Conservation (phyloP, 2,888 invertebrate species). For the Eutolmus rufibarbis region DNA sequence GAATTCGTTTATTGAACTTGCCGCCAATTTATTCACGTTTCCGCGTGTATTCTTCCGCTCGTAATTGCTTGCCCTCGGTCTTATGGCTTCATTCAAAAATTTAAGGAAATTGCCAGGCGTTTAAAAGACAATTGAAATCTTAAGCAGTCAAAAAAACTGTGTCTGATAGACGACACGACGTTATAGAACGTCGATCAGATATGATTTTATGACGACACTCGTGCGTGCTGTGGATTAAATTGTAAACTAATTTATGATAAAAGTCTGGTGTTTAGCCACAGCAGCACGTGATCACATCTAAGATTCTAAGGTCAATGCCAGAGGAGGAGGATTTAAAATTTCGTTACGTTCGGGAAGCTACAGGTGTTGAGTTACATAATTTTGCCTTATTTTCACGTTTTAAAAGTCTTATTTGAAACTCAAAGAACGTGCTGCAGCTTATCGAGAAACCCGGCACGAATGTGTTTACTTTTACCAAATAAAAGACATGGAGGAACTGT, state of each 20-base stretch:
- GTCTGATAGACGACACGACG: neutral
- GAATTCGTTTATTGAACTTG: neutral
- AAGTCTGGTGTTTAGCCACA: neutral
- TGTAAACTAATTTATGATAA: neutral
- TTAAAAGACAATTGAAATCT: neutral
- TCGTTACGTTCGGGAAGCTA: neutral
- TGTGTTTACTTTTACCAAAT: neutral
- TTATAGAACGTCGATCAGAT: neutral
- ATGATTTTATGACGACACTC: neutral
- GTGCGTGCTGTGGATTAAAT: neutral
- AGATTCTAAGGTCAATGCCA: neutral
- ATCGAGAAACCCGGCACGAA: neutral
- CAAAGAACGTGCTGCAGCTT: neutral
- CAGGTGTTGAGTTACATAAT: neutral
- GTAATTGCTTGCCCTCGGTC: neutral
- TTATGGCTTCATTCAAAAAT: neutral
- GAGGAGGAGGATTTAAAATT: neutral
- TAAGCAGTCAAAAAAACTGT: neutral
- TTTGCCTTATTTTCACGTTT: neutral
- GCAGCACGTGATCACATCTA: neutral
- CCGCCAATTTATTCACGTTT: neutral
- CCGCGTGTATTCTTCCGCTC: neutral
- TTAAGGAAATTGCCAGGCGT: neutral
- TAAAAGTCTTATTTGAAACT: neutral
- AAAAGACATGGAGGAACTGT: neutral